Evolutionary conservation across 1,140 invertebrate species (phyloP).

Genomic region (Amphibalanus amphitrite): DNA sequence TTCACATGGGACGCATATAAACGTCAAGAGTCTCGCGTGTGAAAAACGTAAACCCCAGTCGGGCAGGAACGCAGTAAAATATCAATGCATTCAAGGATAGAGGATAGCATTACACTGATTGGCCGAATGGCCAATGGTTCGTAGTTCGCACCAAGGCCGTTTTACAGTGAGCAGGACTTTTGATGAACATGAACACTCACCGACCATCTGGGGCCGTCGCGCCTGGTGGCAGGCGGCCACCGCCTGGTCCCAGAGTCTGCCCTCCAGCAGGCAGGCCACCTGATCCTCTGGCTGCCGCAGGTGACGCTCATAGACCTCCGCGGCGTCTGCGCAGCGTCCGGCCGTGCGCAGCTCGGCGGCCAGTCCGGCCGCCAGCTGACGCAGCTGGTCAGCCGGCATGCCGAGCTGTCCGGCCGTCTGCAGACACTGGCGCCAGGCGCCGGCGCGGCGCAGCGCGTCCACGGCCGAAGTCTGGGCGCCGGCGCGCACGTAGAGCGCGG

Average conservation of each 20-base stretch:
- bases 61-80: too few relatives aligned
- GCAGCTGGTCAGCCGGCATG: conserved; percentile 22
- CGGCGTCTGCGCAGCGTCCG: conserved; percentile 38
- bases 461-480: conserved; percentile 32
- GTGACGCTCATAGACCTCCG: conserved; percentile 39
- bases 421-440: conserved; percentile 40
- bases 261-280: conserved; percentile 39
- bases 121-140: too few relatives aligned
- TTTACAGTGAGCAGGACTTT: too few relatives aligned
- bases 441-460: conserved; percentile 34
- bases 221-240: conserved; percentile 35
- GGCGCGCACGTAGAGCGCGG: conserved; percentile 42
- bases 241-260: conserved; percentile 42
- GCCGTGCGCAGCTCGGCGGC: conserved; percentile 33
- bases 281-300: conserved; percentile 37
- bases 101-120: too few relatives aligned
- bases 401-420: conserved; percentile 24
- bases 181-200: too few relatives aligned
- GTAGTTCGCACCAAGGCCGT: too few relatives aligned
- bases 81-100: too few relatives aligned
- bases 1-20: too few relatives aligned
- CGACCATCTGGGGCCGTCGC: conserved; percentile 32
- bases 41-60: too few relatives aligned
- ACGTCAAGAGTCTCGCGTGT: too few relatives aligned
- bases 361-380: conserved; percentile 31